Conservation (phyloP, 2,888 invertebrate genomes). For the Dexiosoma caninum region DNA sequence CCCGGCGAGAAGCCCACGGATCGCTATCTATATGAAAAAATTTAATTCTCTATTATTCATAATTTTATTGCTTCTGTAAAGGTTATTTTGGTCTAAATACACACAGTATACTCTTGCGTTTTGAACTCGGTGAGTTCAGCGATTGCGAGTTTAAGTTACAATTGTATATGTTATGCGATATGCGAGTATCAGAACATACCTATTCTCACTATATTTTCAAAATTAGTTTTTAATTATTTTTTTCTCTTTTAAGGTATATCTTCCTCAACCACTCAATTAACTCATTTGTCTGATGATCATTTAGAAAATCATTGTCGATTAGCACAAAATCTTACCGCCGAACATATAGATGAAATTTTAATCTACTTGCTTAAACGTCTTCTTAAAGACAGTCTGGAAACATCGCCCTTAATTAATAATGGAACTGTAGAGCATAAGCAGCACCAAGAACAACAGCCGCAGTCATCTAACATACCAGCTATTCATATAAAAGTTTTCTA, state of each 20-base stretch:
- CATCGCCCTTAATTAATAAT: conserved; percentile 36
- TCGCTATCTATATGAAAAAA: too few relatives aligned
- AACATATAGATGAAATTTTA: conserved; percentile 80
- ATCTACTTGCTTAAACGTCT: conserved; percentile 79
- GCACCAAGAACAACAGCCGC: neutral
- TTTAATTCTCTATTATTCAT: too few relatives aligned
- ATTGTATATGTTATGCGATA: too few relatives aligned
- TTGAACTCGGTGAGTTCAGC: too few relatives aligned
- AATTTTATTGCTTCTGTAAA: too few relatives aligned
- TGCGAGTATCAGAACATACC: too few relatives aligned
- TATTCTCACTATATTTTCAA: too few relatives aligned
- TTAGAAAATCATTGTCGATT: conserved; percentile 74
- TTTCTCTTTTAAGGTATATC: conserved; percentile 73
- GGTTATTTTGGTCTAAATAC: too few relatives aligned
- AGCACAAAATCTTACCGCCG: conserved; percentile 77
- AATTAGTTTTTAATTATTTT: too few relatives aligned
- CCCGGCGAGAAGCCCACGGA: too few relatives aligned
- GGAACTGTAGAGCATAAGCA: conserved; percentile 26
- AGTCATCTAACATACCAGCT: conserved; percentile 78
- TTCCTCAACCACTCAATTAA: conserved; percentile 77
- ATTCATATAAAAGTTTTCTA: conserved; percentile 88
- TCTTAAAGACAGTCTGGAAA: conserved; percentile 76
- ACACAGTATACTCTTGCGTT: too few relatives aligned
- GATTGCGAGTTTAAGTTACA: too few relatives aligned
- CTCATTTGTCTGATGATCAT: conserved; percentile 77